Conservation (phyloP, 2,113 vertebrate genomes). For the Leucoraja erinaceus region DNA sequence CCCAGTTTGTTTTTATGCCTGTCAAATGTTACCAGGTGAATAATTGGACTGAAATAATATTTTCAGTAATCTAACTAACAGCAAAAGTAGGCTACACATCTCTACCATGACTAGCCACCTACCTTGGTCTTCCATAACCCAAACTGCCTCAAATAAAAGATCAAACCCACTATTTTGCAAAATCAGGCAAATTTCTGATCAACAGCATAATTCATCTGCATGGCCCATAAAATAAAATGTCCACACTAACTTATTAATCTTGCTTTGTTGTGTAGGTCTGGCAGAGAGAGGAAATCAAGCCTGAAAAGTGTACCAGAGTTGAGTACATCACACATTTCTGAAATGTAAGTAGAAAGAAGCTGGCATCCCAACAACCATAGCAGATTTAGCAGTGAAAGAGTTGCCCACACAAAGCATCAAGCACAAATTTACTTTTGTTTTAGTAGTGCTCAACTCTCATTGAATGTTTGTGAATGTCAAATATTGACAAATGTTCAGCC, state of each 20-base stretch:
- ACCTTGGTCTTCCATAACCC: not conserved
- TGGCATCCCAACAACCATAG: not conserved
- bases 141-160: not conserved
- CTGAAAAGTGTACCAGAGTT: not conserved
- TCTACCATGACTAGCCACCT: not conserved
- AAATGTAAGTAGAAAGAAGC: not conserved
- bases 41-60: not conserved
- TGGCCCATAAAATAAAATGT: no score
- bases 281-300: not conserved
- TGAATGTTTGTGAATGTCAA: no score
- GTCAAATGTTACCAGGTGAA: not conserved
- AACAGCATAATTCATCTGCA: not conserved
- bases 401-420: no score
- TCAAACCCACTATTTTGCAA: not conserved
- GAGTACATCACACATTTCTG: not conserved
- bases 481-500: no score
- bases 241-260: not conserved
- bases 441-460: no score
- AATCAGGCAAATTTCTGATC: not conserved
- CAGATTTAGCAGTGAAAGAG: no score
- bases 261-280: not conserved
- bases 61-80: not conserved
- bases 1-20: no score
- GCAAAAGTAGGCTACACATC: not conserved
- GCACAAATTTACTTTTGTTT: no score